phyloP scores from a whole-genome alignment of 2,888 invertebrate species.

The Syrphus vitripennis region DNA sequence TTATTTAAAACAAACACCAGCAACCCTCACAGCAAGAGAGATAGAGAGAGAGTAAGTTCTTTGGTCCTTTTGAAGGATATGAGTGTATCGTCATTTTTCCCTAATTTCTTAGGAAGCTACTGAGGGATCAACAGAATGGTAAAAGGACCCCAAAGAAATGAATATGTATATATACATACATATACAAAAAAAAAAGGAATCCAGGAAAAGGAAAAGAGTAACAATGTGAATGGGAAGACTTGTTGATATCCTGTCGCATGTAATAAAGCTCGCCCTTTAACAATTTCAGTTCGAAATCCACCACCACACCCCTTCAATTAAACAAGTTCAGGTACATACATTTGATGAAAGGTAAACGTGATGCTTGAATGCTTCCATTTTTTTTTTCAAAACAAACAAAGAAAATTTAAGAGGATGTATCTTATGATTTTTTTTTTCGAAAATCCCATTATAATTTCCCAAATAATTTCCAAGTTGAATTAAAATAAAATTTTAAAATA shows the following conservation, averaged over 20 bases:
- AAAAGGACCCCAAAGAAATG: conserved; percentile 4
- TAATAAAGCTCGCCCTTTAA: conserved; percentile 55
- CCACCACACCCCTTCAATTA: conserved; percentile 13
- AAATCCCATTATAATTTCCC: neutral
- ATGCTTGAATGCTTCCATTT: neutral
- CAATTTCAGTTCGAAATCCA: conserved; percentile 36
- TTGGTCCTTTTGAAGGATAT: conserved; percentile 24
- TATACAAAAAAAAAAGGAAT: neutral
- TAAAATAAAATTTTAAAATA: neutral
- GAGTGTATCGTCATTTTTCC: conserved; percentile 10
- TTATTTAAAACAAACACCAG: conserved; percentile 16
- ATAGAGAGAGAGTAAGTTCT: neutral
- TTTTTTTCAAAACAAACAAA: neutral
- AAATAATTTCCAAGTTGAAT: neutral
- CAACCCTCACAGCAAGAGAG: neutral
- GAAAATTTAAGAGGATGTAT: neutral
- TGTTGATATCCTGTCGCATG: conserved; percentile 70
- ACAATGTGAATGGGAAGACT: conserved; percentile 56
- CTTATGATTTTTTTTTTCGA: neutral
- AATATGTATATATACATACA: neutral
- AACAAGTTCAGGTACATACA: neutral
- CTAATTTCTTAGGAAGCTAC: conserved; percentile 32
- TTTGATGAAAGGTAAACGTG: neutral
- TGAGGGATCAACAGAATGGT: conserved; percentile 33
- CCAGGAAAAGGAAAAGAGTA: conserved; percentile 24